A percentile compares a stretch with the other conserved stretches of the same genome.
phyloP scores from a whole-genome alignment of 1,140 invertebrate genomes.

The Bursaphelenchus mucronatus region DNA sequence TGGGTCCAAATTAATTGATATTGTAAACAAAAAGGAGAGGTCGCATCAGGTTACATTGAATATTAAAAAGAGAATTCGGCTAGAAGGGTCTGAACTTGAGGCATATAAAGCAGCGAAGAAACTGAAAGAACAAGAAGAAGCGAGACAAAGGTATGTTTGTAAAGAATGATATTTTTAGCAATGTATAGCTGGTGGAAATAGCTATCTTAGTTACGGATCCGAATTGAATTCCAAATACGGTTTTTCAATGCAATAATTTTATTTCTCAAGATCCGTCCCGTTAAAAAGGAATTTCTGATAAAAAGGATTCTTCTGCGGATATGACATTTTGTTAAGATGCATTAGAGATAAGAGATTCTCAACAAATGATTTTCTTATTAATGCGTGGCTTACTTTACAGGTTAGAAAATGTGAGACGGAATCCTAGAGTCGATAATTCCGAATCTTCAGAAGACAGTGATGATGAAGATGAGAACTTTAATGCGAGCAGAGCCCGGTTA shows the following conservation, averaged over 20 bases:
- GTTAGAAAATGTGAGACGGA: conserved; percentile 45
- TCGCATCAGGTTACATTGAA: conserved; percentile 37
- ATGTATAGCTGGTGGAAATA: no score
- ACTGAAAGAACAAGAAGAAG: conserved; percentile 60
- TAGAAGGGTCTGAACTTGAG: conserved; percentile 86
- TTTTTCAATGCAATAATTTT: no score
- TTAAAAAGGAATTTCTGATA: no score
- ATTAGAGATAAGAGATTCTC: no score
- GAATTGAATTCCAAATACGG: no score
- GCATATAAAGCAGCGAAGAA: conserved; percentile 72
- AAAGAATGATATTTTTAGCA: conserved; percentile 3
- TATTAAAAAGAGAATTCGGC: conserved; percentile 65
- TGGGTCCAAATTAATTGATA: conserved; percentile 51
- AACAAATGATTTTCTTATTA: conserved; percentile 17
- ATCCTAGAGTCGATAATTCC: conserved; percentile 49
- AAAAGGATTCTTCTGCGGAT: no score
- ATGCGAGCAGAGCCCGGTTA: background rate
- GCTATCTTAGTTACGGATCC: no score
- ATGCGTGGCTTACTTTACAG: conserved; percentile 17
- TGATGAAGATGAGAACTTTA: conserved; percentile 40
- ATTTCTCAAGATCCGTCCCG: no score
- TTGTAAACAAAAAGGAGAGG: conserved; percentile 39
- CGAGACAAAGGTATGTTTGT: conserved; percentile 50
- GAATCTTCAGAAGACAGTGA: conserved; percentile 60
- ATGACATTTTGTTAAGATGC: no score